Evolutionary conservation across 2,888 invertebrate species (phyloP).

Genomic region (Hypolimnas misippus): DNA sequence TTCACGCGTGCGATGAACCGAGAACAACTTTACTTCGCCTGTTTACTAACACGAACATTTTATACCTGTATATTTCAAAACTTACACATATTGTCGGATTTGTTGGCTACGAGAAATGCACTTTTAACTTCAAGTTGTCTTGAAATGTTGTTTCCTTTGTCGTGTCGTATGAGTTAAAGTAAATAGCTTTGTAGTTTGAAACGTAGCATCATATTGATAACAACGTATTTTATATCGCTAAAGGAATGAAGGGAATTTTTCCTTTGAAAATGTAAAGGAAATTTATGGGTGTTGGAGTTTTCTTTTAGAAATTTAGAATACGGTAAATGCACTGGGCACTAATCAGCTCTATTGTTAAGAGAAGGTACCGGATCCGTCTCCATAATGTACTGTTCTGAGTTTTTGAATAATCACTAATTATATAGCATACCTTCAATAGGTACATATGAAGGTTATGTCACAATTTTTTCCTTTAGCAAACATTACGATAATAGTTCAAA

Average conservation of each 20-base stretch:
- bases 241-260: not conserved
- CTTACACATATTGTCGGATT: conserved; percentile 6
- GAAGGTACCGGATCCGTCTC: no score
- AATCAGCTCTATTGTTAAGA: no score
- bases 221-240: conserved; percentile 1
- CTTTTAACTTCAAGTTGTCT: conserved; percentile 11
- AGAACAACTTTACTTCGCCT: conserved; percentile 7
- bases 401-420: no score
- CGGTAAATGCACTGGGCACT: no score
- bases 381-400: no score
- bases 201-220: conserved; percentile 10
- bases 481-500: no score
- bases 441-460: no score
- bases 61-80: conserved; percentile 10
- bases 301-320: no score
- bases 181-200: conserved; percentile 3
- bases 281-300: no score
- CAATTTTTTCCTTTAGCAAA: no score
- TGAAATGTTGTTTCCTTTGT: conserved; percentile 15
- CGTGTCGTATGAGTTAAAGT: conserved; percentile 10
- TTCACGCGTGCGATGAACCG: conserved; percentile 6
- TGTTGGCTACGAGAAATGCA: conserved; percentile 11
- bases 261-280: not conserved
- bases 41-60: conserved; percentile 11
- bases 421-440: no score